phyloP scores from a whole-genome alignment of 2,888 invertebrate genomes.

The Adineta ricciae region DNA sequence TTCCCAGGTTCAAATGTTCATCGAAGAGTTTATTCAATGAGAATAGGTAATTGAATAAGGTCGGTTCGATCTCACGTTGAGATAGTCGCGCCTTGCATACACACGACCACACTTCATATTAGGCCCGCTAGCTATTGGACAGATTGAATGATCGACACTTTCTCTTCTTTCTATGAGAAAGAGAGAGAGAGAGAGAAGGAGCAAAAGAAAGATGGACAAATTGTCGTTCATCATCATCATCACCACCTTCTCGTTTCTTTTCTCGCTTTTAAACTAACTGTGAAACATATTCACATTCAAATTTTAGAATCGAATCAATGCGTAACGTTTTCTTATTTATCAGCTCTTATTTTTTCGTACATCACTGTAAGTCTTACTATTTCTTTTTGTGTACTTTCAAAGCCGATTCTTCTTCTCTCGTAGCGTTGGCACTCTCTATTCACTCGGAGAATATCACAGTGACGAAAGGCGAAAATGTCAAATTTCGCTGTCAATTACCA shows the following conservation, averaged over 20 bases:
- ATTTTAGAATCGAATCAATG: background rate
- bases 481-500: constrained; percentile 15
- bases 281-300: background rate
- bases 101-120: background rate
- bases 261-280: background rate
- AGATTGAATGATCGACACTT: background rate
- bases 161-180: background rate
- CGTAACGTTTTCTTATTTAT: background rate
- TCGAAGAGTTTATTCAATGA: background rate
- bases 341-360: background rate
- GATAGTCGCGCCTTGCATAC: background rate
- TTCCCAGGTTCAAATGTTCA: background rate
- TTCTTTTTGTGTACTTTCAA: background rate
- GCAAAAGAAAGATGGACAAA: background rate
- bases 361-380: background rate
- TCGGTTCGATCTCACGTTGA: background rate
- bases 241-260: background rate
- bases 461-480: background rate
- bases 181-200: background rate
- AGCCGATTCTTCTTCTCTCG: too few relatives aligned
- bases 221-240: background rate
- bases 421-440: background rate
- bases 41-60: constrained; percentile 7
- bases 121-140: background rate
- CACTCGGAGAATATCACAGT: background rate